Evolutionary conservation across 2,797 vertebrate genomes (phyloP), one percentile per base, ranked within the genome.

Genomic region (Acrocephalus scirpaceus): DNA sequence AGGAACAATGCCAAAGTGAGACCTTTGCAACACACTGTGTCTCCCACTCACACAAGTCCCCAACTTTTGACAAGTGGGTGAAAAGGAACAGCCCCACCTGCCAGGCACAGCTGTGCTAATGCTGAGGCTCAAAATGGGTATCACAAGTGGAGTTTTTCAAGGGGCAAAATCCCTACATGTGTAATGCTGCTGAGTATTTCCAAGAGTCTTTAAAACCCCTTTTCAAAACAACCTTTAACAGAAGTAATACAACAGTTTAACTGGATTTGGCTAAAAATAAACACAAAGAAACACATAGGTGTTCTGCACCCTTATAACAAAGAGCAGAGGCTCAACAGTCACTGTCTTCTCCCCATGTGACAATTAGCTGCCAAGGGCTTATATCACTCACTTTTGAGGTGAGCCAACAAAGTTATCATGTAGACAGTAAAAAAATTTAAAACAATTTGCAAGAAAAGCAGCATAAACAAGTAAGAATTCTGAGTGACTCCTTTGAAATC

Each of bases 291-390:
- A 61, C 26, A 64, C 0, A 0, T 11, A 66, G 32, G 42, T 82
- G 40, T 76, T 76, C 74, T 73, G 65, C 22, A 64, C 29, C 47
- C 57, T 58, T n/a, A 8, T 21, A 72, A 12, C 5, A 23, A 90
- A 72, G 30, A n/a, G 65, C 5, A 2, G 47, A 88, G 17, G 38
- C 67, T 93, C 75, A 72, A 86, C 34, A 77, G 34, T 32, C 38
- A 56, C 30, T 27, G 20, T 67, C 30, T 12, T 48, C 29, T 74
- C 30, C 38, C 19, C 0, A 0, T 3, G 0, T 9, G 58, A 61
- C 70, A 91, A 83, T 50, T 77, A 73, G 56, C 50, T 72, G 57
- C 34, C n/a, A 87, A 77, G 36, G 34, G 53, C 30, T 82, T 62
- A 11, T 20, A 84, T 47, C 64, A 16, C 15, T 86, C 69, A 53